phyloP scores from a whole-genome alignment of 2,797 vertebrate species.

The Onychomys leucogaster region DNA sequence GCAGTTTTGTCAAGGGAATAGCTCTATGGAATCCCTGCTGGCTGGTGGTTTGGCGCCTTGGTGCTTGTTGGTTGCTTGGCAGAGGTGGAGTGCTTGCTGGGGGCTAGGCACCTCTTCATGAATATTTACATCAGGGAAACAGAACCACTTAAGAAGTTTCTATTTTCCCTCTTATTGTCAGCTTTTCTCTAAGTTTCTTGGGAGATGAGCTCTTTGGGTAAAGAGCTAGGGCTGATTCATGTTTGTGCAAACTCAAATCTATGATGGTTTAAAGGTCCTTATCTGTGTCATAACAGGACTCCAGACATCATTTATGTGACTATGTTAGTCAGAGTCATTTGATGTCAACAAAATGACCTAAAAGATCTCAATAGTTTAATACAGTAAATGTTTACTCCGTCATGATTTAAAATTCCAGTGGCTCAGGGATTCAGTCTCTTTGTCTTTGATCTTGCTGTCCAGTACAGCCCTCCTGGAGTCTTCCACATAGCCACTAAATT shows the following conservation, averaged over 20 bases:
- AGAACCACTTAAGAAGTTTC: background rate
- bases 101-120: background rate
- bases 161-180: background rate
- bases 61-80: too few relatives aligned
- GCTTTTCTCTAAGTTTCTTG: background rate
- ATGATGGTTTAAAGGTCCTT: background rate
- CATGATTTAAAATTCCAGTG: background rate
- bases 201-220: background rate
- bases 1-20: background rate
- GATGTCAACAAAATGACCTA: background rate
- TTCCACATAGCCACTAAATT: background rate
- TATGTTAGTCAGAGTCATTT: constrained; percentile 12
- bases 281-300: background rate
- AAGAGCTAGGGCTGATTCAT: background rate
- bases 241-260: background rate
- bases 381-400: background rate
- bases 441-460: background rate
- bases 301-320: background rate
- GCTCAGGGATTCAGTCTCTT: background rate
- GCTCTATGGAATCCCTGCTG: background rate
- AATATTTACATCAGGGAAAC: background rate
- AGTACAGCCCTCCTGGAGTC: background rate
- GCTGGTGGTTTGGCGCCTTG: background rate
- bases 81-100: too few relatives aligned
- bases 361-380: background rate